Evolutionary conservation across 1,140 invertebrate genomes (phyloP).

Genomic region (Mamestra configurata): DNA sequence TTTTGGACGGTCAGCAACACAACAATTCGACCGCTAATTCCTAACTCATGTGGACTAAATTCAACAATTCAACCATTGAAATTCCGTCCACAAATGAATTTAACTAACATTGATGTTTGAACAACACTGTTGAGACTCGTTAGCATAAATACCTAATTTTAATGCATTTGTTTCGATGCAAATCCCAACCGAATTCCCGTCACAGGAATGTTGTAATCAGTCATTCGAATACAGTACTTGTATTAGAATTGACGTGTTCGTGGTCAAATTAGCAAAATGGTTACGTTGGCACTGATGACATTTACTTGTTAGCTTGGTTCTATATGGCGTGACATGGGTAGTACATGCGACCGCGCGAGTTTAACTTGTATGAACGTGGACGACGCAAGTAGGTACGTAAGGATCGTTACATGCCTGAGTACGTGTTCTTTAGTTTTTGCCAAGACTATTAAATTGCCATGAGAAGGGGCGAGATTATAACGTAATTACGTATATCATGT

Average conservation of each 20-base stretch:
- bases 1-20: too few relatives aligned
- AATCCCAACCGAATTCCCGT: neutral
- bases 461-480: too few relatives aligned
- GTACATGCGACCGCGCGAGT: too few relatives aligned
- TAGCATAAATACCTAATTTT: slow-evolving; percentile 16
- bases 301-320: neutral
- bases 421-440: too few relatives aligned
- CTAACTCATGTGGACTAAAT: neutral
- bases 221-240: neutral
- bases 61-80: neutral
- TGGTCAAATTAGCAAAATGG: slow-evolving; percentile 2
- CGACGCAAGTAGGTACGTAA: too few relatives aligned
- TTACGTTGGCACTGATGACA: neutral
- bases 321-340: too few relatives aligned
- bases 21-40: neutral
- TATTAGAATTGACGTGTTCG: neutral
- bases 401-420: too few relatives aligned
- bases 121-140: neutral
- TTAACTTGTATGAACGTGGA: too few relatives aligned
- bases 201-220: neutral
- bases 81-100: slow-evolving; percentile 3
- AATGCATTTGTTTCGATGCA: slow-evolving; percentile 14
- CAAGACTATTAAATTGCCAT: too few relatives aligned
- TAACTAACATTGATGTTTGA: neutral
- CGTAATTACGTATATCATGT: too few relatives aligned